A percentile compares a stretch with the other conserved stretches of the same genome.
These are phyloP conservation scores for Boloria selene DNA, from an alignment of 2,888 invertebrate species.

Conservation along the genomic window DNA sequence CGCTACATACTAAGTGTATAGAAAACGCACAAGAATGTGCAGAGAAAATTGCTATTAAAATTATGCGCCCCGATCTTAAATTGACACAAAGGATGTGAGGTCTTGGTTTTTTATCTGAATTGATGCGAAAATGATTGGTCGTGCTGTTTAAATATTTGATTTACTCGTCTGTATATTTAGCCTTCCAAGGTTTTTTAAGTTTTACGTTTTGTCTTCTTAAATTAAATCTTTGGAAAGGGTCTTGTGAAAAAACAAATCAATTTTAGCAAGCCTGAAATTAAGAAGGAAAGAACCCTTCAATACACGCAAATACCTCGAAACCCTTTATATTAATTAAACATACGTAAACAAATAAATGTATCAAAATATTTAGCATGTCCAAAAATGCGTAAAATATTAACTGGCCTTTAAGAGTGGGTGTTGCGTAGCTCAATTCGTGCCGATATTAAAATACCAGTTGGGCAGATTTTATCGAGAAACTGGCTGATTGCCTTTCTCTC, in stretches of 20 bases:
- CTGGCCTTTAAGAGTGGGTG: conserved; percentile 27
- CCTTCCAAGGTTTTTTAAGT: neutral
- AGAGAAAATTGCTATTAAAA: conserved; percentile 2
- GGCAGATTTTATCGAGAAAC: conserved; percentile 30
- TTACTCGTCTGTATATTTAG: conserved; percentile 1
- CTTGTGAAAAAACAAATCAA: too few species aligned
- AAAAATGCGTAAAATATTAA: conserved; percentile 14
- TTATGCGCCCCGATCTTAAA: conserved; percentile 5
- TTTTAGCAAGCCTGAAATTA: too few species aligned
- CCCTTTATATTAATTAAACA: too few species aligned
- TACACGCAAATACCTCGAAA: too few species aligned
- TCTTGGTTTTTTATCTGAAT: conserved; percentile 38
- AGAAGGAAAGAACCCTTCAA: too few species aligned
- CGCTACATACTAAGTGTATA: neutral
- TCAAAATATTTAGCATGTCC: conserved; percentile 1
- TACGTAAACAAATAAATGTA: neutral
- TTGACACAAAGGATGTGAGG: conserved; percentile 29
- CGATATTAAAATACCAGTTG: conserved; percentile 38
- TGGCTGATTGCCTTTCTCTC: conserved; percentile 32
- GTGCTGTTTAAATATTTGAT: conserved; percentile 27
- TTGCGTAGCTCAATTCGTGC: conserved; percentile 30
- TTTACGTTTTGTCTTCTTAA: too few species aligned
- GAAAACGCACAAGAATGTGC: neutral
- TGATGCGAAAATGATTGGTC: conserved; percentile 43
- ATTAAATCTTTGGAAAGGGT: too few species aligned